These are phyloP conservation scores for Leucophenga montana DNA, from an alignment of 2,888 invertebrate genomes.

Conservation along the genomic window DNA sequence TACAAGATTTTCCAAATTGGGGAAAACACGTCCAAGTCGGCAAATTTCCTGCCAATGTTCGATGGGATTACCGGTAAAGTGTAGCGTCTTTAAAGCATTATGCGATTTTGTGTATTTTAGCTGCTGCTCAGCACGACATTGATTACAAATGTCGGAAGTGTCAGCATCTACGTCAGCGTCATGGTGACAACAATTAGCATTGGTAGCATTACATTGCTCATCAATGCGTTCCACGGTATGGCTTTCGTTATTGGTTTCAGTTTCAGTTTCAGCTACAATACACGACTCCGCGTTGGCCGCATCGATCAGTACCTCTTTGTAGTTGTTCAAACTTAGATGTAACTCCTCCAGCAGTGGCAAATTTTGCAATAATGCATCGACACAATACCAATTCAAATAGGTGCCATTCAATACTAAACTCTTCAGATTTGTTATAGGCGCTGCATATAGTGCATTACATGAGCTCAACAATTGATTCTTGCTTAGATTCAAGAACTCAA, in stretches of 20 bases:
- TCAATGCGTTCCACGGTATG: background rate
- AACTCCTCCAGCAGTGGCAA: conserved; percentile 90
- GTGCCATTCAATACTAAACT: conserved; percentile 92
- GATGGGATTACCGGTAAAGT: conserved; percentile 92
- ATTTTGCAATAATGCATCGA: conserved; percentile 83
- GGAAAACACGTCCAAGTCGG: conserved; percentile 89
- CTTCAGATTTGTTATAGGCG: conserved; percentile 77
- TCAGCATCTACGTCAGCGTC: background rate
- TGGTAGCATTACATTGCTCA: background rate
- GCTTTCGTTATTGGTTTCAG: conserved; percentile 39
- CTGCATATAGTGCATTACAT: conserved; percentile 72
- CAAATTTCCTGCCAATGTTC: conserved; percentile 87
- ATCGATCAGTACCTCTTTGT: conserved; percentile 82
- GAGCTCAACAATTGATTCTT: conserved; percentile 88
- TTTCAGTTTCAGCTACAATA: conserved; percentile 11
- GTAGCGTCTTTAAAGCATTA: conserved; percentile 82
- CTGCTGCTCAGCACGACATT: conserved; percentile 38
- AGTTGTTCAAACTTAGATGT: conserved; percentile 93
- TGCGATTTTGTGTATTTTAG: conserved; percentile 74
- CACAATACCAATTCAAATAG: conserved; percentile 87
- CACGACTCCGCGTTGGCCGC: conserved; percentile 50
- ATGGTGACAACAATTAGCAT: conserved; percentile 14
- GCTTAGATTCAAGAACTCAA: conserved; percentile 93
- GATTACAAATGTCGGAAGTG: background rate
- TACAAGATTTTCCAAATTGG: conserved; percentile 87